Percentiles rank a stretch among this genome's conserved stretches.
Evolutionary conservation across 1,140 invertebrate genomes (phyloP).

Genomic region (Drosophila aff.): DNA sequence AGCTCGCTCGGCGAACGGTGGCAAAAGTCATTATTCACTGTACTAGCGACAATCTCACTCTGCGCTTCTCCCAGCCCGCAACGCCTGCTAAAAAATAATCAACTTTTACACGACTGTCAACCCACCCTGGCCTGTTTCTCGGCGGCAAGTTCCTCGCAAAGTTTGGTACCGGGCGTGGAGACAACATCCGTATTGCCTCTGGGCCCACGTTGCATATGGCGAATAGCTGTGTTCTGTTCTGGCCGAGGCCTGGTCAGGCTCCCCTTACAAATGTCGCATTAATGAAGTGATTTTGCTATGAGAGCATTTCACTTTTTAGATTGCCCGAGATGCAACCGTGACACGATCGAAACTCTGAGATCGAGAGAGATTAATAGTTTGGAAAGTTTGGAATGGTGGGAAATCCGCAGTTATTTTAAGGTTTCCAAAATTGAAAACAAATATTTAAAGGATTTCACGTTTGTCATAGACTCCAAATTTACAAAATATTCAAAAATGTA

Average conservation of each 20-base stretch:
- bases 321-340: conserved; percentile 25
- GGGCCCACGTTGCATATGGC: conserved; percentile 68
- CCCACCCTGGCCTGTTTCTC: conserved; percentile 20
- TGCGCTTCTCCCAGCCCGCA: conserved; percentile 1
- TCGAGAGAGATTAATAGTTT: background rate
- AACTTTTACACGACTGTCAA: conserved; percentile 81
- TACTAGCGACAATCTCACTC: conserved; percentile 59
- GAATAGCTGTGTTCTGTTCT: conserved; percentile 39
- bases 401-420: background rate
- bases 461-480: background rate
- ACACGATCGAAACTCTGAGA: conserved; percentile 7
- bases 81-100: conserved; percentile 78
- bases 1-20: conserved; percentile 51
- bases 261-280: conserved; percentile 76
- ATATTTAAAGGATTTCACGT: background rate
- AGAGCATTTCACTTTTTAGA: conserved; percentile 57
- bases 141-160: conserved; percentile 75
- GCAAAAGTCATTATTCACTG: conserved; percentile 83
- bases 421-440: background rate
- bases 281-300: conserved; percentile 76
- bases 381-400: no score
- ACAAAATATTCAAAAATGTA: background rate
- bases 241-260: conserved; percentile 54
- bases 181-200: conserved; percentile 74
- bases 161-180: conserved; percentile 63